A percentile compares a stretch with the other conserved stretches of the same genome.
Conservation (phyloP, 2,888 invertebrate genomes). For the Pheosia gnoma region DNA sequence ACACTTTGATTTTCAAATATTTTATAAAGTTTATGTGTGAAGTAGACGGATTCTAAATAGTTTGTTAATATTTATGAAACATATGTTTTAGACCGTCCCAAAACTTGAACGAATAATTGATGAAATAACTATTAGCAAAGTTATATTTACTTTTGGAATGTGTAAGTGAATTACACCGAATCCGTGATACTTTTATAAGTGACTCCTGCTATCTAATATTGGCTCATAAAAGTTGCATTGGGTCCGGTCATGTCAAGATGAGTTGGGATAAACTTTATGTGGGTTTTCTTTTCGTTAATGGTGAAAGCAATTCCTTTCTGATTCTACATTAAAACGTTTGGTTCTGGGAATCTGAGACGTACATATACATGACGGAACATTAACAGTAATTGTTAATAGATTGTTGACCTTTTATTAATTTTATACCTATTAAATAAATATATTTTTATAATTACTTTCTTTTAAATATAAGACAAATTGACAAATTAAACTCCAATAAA, state of each 20-base stretch:
- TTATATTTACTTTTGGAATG: neutral
- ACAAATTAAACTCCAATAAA: too few relatives aligned
- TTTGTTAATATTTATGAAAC: too few relatives aligned
- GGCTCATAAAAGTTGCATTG: slow-evolving; percentile 57
- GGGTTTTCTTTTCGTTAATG: slow-evolving; percentile 27
- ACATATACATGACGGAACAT: slow-evolving; percentile 9
- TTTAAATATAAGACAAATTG: too few relatives aligned
- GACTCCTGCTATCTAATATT: slow-evolving; percentile 37
- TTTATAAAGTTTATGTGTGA: neutral
- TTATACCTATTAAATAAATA: too few relatives aligned
- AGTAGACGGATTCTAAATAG: neutral
- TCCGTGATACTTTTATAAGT: slow-evolving; percentile 30
- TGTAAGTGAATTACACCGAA: slow-evolving; percentile 33
- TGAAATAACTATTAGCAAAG: neutral
- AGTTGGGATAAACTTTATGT: slow-evolving; percentile 55
- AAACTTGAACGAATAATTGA: neutral
- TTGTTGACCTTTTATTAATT: too few relatives aligned
- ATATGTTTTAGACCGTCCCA: neutral
- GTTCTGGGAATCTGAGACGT: slow-evolving; percentile 43
- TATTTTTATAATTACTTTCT: too few relatives aligned
- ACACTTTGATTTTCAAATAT: slow-evolving; percentile 4
- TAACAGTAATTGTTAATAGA: too few relatives aligned
- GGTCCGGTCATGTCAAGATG: slow-evolving; percentile 50
- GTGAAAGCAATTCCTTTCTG: neutral
- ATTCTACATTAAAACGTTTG: slow-evolving; percentile 34